phyloP scores from a whole-genome alignment of 2,797 vertebrate species.

The Eulemur albifrons region DNA sequence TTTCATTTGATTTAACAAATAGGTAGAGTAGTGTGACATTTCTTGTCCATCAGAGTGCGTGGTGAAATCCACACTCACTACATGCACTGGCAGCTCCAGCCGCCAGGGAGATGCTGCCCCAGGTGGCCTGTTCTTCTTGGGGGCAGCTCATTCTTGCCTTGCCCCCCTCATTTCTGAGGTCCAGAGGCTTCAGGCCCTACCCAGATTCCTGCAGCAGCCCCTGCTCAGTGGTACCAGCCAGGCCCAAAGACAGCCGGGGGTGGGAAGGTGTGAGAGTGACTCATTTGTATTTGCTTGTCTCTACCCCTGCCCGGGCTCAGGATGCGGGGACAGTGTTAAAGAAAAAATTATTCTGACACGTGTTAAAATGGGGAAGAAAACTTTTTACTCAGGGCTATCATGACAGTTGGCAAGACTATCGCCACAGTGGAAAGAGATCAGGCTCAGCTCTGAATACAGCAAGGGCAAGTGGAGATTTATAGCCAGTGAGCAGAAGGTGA shows the following conservation, averaged over 20 bases:
- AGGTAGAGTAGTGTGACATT: not conserved
- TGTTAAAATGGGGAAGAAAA: not conserved
- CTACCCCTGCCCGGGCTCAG: not conserved
- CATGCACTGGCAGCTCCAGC: not conserved
- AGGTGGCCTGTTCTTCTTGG: not conserved
- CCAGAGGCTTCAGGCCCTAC: not conserved
- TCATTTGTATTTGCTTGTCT: not conserved
- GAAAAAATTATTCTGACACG: not conserved
- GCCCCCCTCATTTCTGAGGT: not conserved
- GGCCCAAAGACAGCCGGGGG: not conserved
- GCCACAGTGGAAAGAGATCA: accelerated
- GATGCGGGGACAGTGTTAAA: not conserved
- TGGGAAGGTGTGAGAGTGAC: conserved; percentile 4
- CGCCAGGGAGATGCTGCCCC: not conserved
- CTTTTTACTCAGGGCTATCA: not conserved
- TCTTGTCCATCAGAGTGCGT: not conserved
- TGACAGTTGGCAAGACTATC: too few relatives aligned
- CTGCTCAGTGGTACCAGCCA: not conserved
- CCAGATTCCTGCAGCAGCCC: not conserved
- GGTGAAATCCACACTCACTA: not conserved
- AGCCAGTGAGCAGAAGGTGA: not conserved
- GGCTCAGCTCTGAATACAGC: not conserved
- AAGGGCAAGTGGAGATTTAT: too few relatives aligned
- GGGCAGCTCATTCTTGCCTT: not conserved
- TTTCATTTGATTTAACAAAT: not conserved